Conservation (phyloP, 2,113 vertebrate genomes). For the Scatophagus argus region DNA sequence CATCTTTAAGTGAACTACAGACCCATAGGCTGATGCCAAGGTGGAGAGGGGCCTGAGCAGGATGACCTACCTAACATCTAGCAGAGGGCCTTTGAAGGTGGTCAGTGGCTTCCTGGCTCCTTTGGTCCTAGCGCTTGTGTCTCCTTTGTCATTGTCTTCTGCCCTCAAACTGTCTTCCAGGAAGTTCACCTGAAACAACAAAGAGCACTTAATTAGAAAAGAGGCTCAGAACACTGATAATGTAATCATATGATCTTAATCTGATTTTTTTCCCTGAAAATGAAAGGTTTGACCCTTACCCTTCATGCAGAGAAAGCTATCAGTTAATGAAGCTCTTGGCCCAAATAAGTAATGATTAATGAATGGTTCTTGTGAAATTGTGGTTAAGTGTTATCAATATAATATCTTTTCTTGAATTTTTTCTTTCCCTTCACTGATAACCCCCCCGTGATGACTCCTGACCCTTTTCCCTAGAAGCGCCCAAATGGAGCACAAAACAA, state of each 20-base stretch:
- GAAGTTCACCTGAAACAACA: constrained; percentile 87
- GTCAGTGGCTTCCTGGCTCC: constrained; percentile 89
- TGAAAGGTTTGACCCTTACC: constrained; percentile 37
- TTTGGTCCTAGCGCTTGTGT: constrained; percentile 85
- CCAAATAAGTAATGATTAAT: constrained; percentile 19
- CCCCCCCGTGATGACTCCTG: neutral
- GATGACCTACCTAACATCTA: constrained; percentile 91
- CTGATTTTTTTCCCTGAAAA: constrained; percentile 24
- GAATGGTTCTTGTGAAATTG: constrained; percentile 15
- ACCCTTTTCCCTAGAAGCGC: constrained; percentile 8
- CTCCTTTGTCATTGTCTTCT: constrained; percentile 90
- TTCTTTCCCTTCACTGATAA: neutral
- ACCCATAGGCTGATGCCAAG: neutral
- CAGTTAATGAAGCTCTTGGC: constrained; percentile 31
- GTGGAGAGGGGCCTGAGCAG: neutral
- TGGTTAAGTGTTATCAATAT: neutral
- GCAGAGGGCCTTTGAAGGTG: constrained; percentile 92
- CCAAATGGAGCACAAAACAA: neutral
- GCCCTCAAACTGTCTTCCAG: constrained; percentile 86
- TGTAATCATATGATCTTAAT: constrained; percentile 23
- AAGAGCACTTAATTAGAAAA: constrained; percentile 63
- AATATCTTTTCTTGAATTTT: neutral
- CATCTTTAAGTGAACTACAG: neutral
- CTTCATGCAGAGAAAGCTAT: constrained; percentile 26
- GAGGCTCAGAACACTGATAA: neutral